phyloP scores from a whole-genome alignment of 92 coral and sea anemone genomes.

The Epizoanthus fatuus region DNA sequence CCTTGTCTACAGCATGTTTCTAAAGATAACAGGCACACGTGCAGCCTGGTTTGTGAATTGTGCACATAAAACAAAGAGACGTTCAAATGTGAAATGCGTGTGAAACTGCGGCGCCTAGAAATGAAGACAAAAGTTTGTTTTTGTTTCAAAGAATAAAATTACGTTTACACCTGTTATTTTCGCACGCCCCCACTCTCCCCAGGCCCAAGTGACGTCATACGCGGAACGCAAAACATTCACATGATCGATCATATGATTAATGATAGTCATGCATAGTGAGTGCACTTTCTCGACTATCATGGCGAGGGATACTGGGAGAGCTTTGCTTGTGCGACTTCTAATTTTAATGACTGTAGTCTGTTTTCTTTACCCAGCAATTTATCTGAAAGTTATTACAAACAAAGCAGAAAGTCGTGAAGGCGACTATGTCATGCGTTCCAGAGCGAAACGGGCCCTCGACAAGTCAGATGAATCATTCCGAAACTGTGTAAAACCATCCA shows the following conservation, averaged over 20 bases:
- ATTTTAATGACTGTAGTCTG: slow-evolving; percentile 50
- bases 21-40: too few species aligned
- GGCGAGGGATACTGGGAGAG: background rate
- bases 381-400: slow-evolving; percentile 43
- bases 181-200: slow-evolving; percentile 28
- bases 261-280: too few species aligned
- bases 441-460: slow-evolving; percentile 35
- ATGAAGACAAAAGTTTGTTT: too few species aligned
- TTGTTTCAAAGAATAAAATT: too few species aligned
- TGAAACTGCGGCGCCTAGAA: too few species aligned
- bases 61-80: too few species aligned
- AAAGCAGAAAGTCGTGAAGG: slow-evolving; percentile 13
- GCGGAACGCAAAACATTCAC: background rate
- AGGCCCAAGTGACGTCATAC: slow-evolving; percentile 25
- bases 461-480: slow-evolving; percentile 8
- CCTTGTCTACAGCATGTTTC: too few species aligned
- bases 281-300: background rate
- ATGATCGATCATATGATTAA: too few species aligned
- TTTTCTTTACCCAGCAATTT: slow-evolving; percentile 72
- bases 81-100: too few species aligned
- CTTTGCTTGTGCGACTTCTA: slow-evolving; percentile 45
- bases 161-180: slow-evolving; percentile 7
- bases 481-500: slow-evolving; percentile 89
- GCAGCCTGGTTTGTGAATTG: too few species aligned
- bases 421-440: background rate